phyloP scores from a whole-genome alignment of 2,888 invertebrate species.

The Achlya flavicornis region DNA sequence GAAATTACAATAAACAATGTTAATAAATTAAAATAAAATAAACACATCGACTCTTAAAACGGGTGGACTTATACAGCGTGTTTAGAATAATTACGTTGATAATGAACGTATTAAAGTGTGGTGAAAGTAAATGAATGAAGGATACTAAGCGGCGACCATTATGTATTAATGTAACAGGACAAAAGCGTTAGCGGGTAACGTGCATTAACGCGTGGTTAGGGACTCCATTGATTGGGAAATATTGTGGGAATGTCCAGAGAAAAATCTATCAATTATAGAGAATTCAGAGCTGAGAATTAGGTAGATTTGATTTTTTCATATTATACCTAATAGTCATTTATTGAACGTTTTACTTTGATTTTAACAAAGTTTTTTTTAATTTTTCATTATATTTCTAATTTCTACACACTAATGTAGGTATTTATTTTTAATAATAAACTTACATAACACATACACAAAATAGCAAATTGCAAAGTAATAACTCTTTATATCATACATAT shows the following conservation, averaged over 20 bases:
- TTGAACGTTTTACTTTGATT: too few species aligned
- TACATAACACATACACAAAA: too few species aligned
- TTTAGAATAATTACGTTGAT: not conserved
- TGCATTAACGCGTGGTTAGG: slow-evolving; percentile 27
- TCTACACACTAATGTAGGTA: too few species aligned
- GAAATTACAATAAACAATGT: too few species aligned
- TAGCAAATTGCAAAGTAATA: too few species aligned
- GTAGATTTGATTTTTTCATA: too few species aligned
- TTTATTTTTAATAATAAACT: too few species aligned
- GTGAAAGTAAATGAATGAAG: slow-evolving; percentile 17
- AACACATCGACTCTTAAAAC: not conserved
- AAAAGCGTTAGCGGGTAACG: slow-evolving; percentile 51
- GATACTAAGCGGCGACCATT: slow-evolving; percentile 63
- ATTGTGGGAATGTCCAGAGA: not conserved
- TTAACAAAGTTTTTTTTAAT: too few species aligned
- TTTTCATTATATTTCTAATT: too few species aligned
- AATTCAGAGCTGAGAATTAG: too few species aligned
- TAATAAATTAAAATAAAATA: not conserved
- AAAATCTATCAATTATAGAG: not conserved
- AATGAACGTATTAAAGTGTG: not conserved
- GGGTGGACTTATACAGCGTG: not conserved
- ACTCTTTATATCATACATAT: too few species aligned
- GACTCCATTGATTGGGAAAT: slow-evolving; percentile 23
- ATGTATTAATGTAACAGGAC: slow-evolving; percentile 55
- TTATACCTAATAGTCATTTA: too few species aligned